These are phyloP conservation scores for Drosophila meridiana DNA, from an alignment of 2,888 invertebrate species.

Conservation along the genomic window DNA sequence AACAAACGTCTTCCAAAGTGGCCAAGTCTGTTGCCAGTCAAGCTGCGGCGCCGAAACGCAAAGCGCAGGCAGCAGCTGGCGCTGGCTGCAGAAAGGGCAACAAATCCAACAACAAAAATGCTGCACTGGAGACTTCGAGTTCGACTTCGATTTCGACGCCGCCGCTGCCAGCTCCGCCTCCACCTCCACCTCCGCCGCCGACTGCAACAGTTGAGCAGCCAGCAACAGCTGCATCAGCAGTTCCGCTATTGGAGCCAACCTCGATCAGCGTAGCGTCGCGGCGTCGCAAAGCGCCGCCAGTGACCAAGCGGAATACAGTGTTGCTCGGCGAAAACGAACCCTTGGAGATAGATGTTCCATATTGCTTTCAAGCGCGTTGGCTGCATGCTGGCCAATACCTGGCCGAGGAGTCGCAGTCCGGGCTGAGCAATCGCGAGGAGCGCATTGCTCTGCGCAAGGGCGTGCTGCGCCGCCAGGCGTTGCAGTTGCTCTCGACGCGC, in stretches of 20 bases:
- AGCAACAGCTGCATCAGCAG: constrained; percentile 17
- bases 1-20: constrained; percentile 77
- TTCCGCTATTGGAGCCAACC: constrained; percentile 11
- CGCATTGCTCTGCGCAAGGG: constrained; percentile 83
- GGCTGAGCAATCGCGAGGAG: constrained; percentile 75
- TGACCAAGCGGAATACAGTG: constrained; percentile 31
- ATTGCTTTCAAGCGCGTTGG: constrained; percentile 83
- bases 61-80: constrained; percentile 39
- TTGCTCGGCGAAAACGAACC: constrained; percentile 54
- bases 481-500: constrained; percentile 82
- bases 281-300: constrained; percentile 33
- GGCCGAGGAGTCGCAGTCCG: constrained; percentile 12
- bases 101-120: constrained; percentile 41
- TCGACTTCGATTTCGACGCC: neutral
- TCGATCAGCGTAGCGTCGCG: constrained; percentile 6
- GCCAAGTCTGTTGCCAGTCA: constrained; percentile 52
- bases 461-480: constrained; percentile 82
- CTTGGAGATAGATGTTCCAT: constrained; percentile 61
- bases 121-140: neutral
- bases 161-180: neutral
- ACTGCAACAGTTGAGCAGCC: constrained; percentile 7
- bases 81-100: constrained; percentile 44
- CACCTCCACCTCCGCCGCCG: neutral
- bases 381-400: constrained; percentile 53
- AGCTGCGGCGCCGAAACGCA: constrained; percentile 51